Evolutionary conservation across 2,113 vertebrate species (phyloP), one percentile per base, ranked within the genome.

Genomic region (Pelodiscus sinensis): DNA sequence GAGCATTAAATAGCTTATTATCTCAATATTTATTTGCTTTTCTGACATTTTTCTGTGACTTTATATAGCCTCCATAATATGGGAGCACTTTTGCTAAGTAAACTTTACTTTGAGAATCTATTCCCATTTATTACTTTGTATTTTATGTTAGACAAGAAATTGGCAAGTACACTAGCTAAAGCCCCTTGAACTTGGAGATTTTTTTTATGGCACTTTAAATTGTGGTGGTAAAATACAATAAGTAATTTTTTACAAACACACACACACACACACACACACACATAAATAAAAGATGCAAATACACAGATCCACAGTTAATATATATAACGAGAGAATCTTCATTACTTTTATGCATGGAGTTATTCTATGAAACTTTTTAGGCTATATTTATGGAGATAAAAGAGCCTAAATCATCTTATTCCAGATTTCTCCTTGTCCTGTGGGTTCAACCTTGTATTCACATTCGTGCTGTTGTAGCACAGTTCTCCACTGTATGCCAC

Each of bases 1-100:
- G 44, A 44, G 60, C 89, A 84, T 93, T 55, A 95, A 94, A 81
- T 35, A 92, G 62, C 85, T 89, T 86, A 87, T 82, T 83, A 93
- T 14, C 65, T 35, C 31, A 88, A 94, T 89, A 29, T 1, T 5
- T 71, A 8, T 86, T 93, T 90, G 57, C 60, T 8, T 78, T 16
- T 22, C 38, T 55, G 90, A 94, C 83, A 18, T 81, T 12, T 94
- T 2, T 88, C 16, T 35, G 81, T 38, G 14, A 2, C 6, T 55
- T 44, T 57, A 22, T 14, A 3, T 93, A 4, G 82, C 90, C 57
- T 90, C 89, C 44, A 86, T 54, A 11, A 35, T 35, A 88, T 62
- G 85, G 89, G 79, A 65, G 35, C 65, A 71, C 65, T 71, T 86
- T 4, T 58, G 14, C 68, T 75, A 60, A 77, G n/a, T 71, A 35